A percentile compares a stretch with the other conserved stretches of the same genome.
These are phyloP conservation scores for Cathartes aura DNA, from an alignment of 2,113 vertebrate genomes.

Conservation along the genomic window DNA sequence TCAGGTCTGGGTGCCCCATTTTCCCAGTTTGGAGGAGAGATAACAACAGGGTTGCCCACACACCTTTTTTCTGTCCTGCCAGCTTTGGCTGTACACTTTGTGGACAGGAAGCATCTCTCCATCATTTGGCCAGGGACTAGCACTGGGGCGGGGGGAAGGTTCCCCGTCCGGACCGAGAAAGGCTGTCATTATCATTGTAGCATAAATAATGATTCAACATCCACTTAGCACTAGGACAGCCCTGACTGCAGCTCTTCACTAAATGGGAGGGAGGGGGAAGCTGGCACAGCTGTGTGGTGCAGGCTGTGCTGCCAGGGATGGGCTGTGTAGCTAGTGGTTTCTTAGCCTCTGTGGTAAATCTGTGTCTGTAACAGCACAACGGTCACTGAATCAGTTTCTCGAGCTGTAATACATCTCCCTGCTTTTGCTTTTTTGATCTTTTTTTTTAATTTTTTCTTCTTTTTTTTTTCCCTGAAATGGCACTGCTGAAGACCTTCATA, in stretches of 20 bases:
- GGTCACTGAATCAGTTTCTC: not conserved
- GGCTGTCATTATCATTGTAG: not conserved
- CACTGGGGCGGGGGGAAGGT: not conserved
- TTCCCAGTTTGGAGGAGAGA: not conserved
- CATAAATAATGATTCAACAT: slow-evolving; percentile 18
- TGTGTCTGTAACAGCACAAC: not conserved
- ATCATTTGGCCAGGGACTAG: not conserved
- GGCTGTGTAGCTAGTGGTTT: not conserved
- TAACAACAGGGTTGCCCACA: not conserved
- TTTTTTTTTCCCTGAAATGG: not conserved
- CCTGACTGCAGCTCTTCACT: not conserved
- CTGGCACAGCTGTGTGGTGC: not conserved
- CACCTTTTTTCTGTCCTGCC: not conserved
- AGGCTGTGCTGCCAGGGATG: not conserved
- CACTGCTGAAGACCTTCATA: not conserved
- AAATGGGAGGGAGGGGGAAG: not conserved
- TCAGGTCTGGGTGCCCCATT: not conserved
- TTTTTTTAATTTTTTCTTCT: not conserved
- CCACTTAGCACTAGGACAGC: not conserved
- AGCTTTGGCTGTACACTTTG: not conserved
- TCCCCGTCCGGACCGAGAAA: not conserved
- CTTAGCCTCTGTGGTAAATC: not conserved
- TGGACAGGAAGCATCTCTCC: not conserved
- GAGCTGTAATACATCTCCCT: not conserved
- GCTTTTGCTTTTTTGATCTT: not conserved